Evolutionary conservation across 2,888 invertebrate genomes (phyloP), one percentile per base, ranked within the genome.

Genomic region (Andrena hattorfiana): DNA sequence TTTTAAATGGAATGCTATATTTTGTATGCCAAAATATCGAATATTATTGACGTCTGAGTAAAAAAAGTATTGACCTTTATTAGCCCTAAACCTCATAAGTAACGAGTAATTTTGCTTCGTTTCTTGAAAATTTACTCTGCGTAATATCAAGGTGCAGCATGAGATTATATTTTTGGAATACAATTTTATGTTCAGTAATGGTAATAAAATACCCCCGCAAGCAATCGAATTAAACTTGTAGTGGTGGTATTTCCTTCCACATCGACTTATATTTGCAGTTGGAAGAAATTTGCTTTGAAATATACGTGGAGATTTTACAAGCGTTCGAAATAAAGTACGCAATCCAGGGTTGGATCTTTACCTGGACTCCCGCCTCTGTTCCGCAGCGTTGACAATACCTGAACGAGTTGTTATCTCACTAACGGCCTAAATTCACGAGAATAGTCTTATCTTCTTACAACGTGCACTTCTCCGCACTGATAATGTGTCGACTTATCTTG

Each of bases 341-440:
- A 49, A 76, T 76, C 64, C 67, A 66, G 59, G 60, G 62, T 77
- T 26, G 64, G 56, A 42, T 35, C 49, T 23, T 70, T 64, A 70
- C 35, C 64, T 54, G 64, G 48, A 62, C 20, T 30, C 16, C 30
- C 59, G 20, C 56, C 62, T 30, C 48, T 56, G 70, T 62, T 63
- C 68, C 42, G 51, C 7, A 28, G 66, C 72, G 74, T 77, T 84
- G 71, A 84, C 81, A 85, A 81, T 81, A 73, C 81, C 69, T 20
- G 69, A 81, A 60, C 71, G 68, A 67, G 71, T 56, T 73, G 74
- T 76, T 81, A 83, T 85, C 83, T 71, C 73, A 77, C 81, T 81
- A 86, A 79, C 83, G 77, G 81, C 69, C 62, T 83, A 75, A 85
- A 87, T 87, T 85, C 87, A 85, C 79, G 83, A 76, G 74, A 68